A percentile compares a stretch with the other conserved stretches of the same genome.
Evolutionary conservation across 2,113 vertebrate species (phyloP).

Genomic region (Tiliqua scincoides): DNA sequence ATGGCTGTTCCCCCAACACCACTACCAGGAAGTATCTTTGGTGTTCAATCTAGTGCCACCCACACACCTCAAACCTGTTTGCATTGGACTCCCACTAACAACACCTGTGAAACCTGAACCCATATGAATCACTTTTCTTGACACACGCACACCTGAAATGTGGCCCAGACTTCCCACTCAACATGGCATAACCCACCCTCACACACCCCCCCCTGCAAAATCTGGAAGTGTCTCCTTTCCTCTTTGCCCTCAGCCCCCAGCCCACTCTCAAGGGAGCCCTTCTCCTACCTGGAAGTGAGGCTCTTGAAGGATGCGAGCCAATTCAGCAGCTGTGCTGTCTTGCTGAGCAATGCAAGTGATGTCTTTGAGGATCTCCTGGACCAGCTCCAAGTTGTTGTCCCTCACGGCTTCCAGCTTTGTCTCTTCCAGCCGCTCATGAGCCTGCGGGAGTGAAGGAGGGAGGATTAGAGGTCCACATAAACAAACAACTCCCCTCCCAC

Average conservation of each 20-base stretch:
- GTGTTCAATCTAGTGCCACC: neutral
- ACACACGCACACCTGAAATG: neutral
- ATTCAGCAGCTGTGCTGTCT: slow-evolving; percentile 83
- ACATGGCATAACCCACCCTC: too few species aligned
- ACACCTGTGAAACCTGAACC: neutral
- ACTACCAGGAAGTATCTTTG: too few species aligned
- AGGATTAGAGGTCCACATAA: neutral
- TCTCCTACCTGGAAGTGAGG: slow-evolving; percentile 91
- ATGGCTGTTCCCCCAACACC: neutral
- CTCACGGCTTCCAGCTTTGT: slow-evolving; percentile 91
- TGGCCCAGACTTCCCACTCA: neutral
- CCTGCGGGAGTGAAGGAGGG: slow-evolving; percentile 68
- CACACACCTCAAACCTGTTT: neutral
- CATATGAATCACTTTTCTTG: neutral
- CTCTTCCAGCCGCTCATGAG: slow-evolving; percentile 91
- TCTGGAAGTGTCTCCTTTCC: neutral
- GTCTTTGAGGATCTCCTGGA: slow-evolving; percentile 94
- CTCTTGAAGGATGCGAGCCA: slow-evolving; percentile 88
- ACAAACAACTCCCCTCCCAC: neutral
- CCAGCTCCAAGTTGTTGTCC: slow-evolving; percentile 93
- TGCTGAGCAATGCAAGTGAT: slow-evolving; percentile 78
- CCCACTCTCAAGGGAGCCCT: neutral
- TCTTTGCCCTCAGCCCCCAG: slow-evolving; percentile 65
- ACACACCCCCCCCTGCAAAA: rapidly evolving
- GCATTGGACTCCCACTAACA: neutral